phyloP scores from a whole-genome alignment of 2,888 invertebrate genomes.

The Cantharis nigra region DNA sequence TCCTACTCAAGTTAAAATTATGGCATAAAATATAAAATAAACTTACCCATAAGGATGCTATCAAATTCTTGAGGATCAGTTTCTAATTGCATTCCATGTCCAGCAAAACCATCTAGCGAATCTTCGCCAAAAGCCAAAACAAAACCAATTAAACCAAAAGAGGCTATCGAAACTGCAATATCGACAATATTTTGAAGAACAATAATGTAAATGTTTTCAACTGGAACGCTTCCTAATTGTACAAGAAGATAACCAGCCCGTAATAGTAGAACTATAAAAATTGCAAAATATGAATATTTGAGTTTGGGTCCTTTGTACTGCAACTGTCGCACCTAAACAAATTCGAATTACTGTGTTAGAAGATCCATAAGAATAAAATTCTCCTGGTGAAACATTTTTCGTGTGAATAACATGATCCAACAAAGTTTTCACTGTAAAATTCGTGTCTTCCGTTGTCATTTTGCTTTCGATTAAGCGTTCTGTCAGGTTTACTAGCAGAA shows the following conservation, averaged over 20 bases:
- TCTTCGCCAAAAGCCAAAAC: conserved; percentile 45
- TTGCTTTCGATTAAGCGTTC: background rate
- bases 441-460: background rate
- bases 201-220: conserved; percentile 49
- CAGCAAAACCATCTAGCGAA: conserved; percentile 41
- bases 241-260: conserved; percentile 48
- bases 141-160: conserved; percentile 45
- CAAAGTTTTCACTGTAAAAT: background rate
- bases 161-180: conserved; percentile 43
- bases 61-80: conserved; percentile 30
- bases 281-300: background rate
- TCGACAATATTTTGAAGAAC: conserved; percentile 52
- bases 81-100: conserved; percentile 44
- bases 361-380: conserved; percentile 1
- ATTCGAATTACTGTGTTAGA: conserved; percentile 5
- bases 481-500: background rate
- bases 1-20: background rate
- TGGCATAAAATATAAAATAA: background rate
- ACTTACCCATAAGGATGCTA: conserved; percentile 33
- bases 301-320: background rate
- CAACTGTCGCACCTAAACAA: conserved; percentile 4
- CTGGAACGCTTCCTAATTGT: conserved; percentile 50
- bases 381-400: background rate
- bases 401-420: background rate
- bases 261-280: conserved; percentile 39